A percentile compares a stretch with the other conserved stretches of the same genome.
Conservation (phyloP, 2,113 vertebrate genomes). For the Trogon surrucura region DNA sequence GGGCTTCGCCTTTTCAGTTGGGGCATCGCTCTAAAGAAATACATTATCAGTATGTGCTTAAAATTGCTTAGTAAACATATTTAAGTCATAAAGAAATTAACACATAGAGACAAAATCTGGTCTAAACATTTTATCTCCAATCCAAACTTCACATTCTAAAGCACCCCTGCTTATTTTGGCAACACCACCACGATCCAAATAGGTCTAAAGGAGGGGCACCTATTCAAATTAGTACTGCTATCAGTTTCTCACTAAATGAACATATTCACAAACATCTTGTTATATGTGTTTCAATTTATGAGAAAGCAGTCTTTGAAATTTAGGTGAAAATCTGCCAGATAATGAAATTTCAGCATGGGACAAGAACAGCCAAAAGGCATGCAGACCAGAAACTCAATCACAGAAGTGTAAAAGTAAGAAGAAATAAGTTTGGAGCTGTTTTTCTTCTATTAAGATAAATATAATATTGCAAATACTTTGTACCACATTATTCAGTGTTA, state of each 20-base stretch:
- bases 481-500: slow-evolving; percentile 37
- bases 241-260: neutral
- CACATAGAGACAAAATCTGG: slow-evolving; percentile 1
- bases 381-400: slow-evolving; percentile 32
- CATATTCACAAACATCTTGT: neutral
- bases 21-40: neutral
- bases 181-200: neutral
- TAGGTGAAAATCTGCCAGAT: neutral
- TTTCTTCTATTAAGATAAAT: slow-evolving; percentile 28
- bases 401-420: neutral
- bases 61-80: neutral
- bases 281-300: neutral
- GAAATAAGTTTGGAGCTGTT: neutral
- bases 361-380: neutral
- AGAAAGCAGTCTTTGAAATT: neutral
- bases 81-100: slow-evolving; percentile 29
- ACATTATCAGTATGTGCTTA: neutral
- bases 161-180: neutral
- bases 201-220: neutral
- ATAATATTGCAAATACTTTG: slow-evolving; percentile 49
- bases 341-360: slow-evolving; percentile 16
- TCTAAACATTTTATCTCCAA: slow-evolving; percentile 19
- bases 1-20: neutral
- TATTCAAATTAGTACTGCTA: neutral
- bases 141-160: slow-evolving; percentile 5